These are phyloP conservation scores for Apodemus agrarius DNA, from an alignment of 2,797 vertebrate species.

Conservation along the genomic window DNA sequence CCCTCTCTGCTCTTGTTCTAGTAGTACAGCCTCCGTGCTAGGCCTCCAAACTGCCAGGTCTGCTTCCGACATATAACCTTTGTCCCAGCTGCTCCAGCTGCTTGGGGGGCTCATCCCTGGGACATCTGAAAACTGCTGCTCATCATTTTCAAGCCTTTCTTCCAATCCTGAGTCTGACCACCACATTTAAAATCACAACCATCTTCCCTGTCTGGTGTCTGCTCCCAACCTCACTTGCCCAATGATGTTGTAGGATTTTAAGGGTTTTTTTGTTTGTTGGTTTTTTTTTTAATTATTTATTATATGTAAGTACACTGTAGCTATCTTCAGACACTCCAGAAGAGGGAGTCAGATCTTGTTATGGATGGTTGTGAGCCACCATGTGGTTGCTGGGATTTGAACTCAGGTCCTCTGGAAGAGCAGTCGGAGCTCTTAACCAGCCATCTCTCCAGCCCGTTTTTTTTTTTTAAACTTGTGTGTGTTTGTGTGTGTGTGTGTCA, in stretches of 20 bases:
- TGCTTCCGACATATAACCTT: not conserved
- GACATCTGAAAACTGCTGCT: not conserved
- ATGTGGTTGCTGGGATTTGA: no score
- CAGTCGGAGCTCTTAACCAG: no score
- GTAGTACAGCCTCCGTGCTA: not conserved
- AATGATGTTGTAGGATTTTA: not conserved
- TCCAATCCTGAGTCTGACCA: not conserved
- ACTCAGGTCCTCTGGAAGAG: no score
- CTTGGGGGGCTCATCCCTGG: not conserved
- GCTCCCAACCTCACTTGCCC: not conserved
- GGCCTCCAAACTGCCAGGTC: not conserved
- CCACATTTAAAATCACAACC: not conserved
- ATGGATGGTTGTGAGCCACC: no score
- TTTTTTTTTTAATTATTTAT: no score
- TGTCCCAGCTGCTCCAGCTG: not conserved
- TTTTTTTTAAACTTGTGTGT: not conserved
- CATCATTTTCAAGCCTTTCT: not conserved
- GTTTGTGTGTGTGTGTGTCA: not conserved
- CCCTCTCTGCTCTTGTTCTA: not conserved
- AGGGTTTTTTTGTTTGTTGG: no score
- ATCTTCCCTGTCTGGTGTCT: not conserved
- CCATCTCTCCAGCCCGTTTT: not conserved
- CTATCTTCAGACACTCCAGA: no score
- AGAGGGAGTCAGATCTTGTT: no score
- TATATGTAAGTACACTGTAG: no score